These are phyloP conservation scores for Capreolus pygargus DNA, from an alignment of 2,113 vertebrate species.

Conservation along the genomic window DNA sequence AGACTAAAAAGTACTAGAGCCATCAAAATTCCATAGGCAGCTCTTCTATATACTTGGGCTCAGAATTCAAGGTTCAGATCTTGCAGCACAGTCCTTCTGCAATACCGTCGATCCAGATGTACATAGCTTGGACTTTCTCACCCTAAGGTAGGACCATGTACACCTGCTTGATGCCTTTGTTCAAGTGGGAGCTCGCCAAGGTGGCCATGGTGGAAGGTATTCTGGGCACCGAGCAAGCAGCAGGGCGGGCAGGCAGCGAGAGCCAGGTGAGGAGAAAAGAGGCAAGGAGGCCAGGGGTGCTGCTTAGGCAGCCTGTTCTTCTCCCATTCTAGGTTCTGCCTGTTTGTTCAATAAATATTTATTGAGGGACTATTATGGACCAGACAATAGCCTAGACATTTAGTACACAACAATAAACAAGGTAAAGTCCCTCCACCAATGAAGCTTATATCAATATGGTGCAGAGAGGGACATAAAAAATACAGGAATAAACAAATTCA, in stretches of 20 bases:
- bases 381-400: neutral
- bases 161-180: conserved; percentile 87
- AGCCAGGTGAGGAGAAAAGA: neutral
- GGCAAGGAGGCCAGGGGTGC: neutral
- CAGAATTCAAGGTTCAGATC: conserved; percentile 90
- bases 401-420: neutral
- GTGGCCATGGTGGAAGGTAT: conserved; percentile 87
- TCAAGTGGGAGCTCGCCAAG: conserved; percentile 81
- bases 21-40: conserved; percentile 98
- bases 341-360: neutral
- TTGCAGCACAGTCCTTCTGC: conserved; percentile 94
- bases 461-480: neutral
- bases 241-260: accelerated
- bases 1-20: conserved; percentile 94
- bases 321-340: neutral
- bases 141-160: conserved; percentile 93
- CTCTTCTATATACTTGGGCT: conserved; percentile 95
- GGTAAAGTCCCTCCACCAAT: neutral
- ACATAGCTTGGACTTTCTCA: conserved; percentile 92
- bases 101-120: conserved; percentile 94
- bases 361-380: neutral
- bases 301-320: neutral
- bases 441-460: neutral
- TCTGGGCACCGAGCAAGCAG: conserved; percentile 51
- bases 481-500: neutral